Percentiles rank a stretch among this genome's conserved stretches.
phyloP scores from a whole-genome alignment of 2,113 vertebrate genomes.

The Chrysemys picta region DNA sequence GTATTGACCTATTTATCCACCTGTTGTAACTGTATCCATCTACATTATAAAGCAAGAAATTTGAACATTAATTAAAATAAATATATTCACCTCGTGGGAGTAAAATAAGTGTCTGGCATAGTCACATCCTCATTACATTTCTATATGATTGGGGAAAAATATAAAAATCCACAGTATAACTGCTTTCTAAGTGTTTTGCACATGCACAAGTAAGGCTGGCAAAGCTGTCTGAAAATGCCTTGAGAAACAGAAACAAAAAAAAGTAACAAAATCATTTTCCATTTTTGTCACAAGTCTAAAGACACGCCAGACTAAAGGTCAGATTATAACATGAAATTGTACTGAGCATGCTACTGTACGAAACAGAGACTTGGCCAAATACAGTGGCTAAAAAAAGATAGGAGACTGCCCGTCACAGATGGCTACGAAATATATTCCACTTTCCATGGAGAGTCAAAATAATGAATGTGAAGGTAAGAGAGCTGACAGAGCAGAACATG shows the following conservation, averaged over 20 bases:
- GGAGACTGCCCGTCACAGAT: neutral
- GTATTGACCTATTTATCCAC: neutral
- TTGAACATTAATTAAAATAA: neutral
- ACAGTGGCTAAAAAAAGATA: neutral
- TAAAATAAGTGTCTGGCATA: neutral
- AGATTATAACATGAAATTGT: neutral
- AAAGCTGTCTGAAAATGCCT: neutral
- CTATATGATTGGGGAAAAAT: neutral
- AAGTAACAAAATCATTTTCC: neutral
- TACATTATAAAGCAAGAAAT: slow-evolving; percentile 21
- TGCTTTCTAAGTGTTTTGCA: neutral
- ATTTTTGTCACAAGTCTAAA: neutral
- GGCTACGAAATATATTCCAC: neutral
- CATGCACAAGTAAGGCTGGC: neutral
- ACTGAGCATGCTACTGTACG: neutral
- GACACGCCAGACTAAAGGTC: neutral
- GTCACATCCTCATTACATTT: neutral
- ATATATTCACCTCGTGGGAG: neutral
- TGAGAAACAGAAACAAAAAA: neutral
- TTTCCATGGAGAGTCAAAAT: neutral
- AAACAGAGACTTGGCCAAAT: neutral
- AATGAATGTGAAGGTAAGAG: neutral
- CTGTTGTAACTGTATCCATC: slow-evolving; percentile 21
- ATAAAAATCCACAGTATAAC: neutral
- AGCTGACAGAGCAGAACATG: neutral